phyloP scores from a whole-genome alignment of 1,140 invertebrate genomes.

The Diorhabda sublineata region DNA sequence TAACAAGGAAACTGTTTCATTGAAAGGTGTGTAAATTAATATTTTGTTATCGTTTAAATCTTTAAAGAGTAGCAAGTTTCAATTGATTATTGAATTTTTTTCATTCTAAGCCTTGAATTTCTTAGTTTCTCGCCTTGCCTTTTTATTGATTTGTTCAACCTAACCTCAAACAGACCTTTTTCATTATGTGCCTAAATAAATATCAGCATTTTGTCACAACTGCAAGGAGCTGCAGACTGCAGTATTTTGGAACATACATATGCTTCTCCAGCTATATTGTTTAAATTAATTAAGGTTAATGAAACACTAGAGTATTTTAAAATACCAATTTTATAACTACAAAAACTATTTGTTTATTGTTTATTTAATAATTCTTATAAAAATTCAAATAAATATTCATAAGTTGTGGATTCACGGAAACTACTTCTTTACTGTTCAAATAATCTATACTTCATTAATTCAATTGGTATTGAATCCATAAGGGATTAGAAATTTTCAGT shows the following conservation, averaged over 20 bases:
- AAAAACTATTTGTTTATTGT: too few species aligned
- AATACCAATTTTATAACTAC: neutral
- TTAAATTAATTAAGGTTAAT: neutral
- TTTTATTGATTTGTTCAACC: constrained; percentile 10
- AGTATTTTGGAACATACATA: neutral
- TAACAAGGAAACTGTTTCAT: constrained; percentile 9
- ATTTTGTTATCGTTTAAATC: constrained; percentile 18
- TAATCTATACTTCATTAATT: too few species aligned
- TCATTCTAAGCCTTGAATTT: neutral
- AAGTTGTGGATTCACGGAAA: too few species aligned
- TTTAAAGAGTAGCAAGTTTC: neutral
- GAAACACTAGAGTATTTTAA: neutral
- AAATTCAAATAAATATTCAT: too few species aligned
- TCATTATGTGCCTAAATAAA: neutral
- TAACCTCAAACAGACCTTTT: neutral
- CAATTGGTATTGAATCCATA: too few species aligned
- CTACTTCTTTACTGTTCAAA: too few species aligned
- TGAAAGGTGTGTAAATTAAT: constrained; percentile 24
- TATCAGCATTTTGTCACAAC: neutral
- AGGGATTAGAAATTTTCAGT: too few species aligned
- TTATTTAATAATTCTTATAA: too few species aligned
- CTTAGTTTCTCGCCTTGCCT: constrained; percentile 8
- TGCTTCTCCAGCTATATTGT: neutral
- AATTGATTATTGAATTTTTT: constrained; percentile 6
- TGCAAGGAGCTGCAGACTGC: neutral